Evolutionary conservation across 2,113 vertebrate genomes (phyloP), one percentile per base, ranked within the genome.

Genomic region (Lasiurus borealis): DNA sequence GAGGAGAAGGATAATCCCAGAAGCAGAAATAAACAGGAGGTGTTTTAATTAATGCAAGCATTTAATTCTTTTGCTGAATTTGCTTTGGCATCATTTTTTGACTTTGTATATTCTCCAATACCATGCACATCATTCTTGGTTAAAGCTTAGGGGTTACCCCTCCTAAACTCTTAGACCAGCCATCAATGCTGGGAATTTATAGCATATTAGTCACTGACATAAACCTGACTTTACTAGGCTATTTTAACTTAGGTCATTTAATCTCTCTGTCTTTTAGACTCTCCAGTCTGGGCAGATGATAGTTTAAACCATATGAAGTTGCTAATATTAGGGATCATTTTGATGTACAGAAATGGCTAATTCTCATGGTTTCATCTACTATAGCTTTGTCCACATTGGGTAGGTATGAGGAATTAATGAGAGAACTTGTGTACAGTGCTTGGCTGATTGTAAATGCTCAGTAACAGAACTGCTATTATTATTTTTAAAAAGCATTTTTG

Each of bases 241-340:
- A 52, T 85, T 85, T 85, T 71, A 76, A 75, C 19, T 90, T 78
- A 84, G 36, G n/a, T 54, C 36, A 23, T 44, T 62, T 73, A 48
- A 54, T 81, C 59, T 91, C 25, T 84, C 62, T 46, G 12, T 80
- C 52, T 86, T 93, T 93, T 6, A 50, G 36, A 73, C 91, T 92
- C 62, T 87, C n/a, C 48, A 19, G 0, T 75, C 36, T 23, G 31
- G 40, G 48, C 23, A 75, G 48, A 57, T n/a, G 5, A 34, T 75
- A 59, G n/a, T 78, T 92, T 94, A n/a, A 95, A 19, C 11, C 46
- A 62, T 18, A 50, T 80, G 34, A 92, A 73, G n/a, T 40, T 77
- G 29, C 40, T 93, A 48, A 36, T 90, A 54, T 40, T 40, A 84
- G 31, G 85, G 76, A 44, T 73, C 14, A 59, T 72, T 88, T 85